phyloP scores from a whole-genome alignment of 2,113 vertebrate genomes.

The Oceanodroma tethys region DNA sequence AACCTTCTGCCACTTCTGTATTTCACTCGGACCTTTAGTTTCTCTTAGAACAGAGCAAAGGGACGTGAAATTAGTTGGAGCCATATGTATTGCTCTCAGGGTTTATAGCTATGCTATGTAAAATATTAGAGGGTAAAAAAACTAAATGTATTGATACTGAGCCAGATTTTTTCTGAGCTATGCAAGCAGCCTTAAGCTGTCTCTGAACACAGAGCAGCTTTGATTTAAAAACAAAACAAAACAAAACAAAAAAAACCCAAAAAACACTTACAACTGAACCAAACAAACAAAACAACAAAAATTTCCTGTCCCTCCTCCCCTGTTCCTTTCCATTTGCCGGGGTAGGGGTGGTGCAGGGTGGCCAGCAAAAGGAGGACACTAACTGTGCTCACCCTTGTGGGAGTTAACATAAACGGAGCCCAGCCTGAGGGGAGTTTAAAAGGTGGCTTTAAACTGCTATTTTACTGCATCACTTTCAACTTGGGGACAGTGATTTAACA shows the following conservation, averaged over 20 bases:
- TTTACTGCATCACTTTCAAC: not conserved
- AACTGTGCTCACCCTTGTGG: no score
- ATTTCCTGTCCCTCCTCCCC: not conserved
- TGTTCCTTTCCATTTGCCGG: not conserved
- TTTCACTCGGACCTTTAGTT: not conserved
- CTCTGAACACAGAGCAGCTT: not conserved
- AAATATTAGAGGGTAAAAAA: not conserved
- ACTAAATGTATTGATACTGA: not conserved
- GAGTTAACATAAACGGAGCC: not conserved
- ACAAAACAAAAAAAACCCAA: not conserved
- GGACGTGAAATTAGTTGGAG: not conserved
- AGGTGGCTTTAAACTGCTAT: not conserved
- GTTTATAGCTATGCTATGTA: not conserved
- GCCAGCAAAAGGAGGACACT: not conserved
- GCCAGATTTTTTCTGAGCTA: not conserved
- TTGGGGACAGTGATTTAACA: not conserved
- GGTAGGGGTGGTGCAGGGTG: not conserved
- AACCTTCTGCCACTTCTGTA: not conserved
- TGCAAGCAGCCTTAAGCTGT: not conserved
- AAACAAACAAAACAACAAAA: not conserved
- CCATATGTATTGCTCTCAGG: not conserved
- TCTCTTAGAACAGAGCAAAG: not conserved
- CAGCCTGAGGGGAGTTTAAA: not conserved
- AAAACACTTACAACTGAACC: not conserved
- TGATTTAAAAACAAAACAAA: not conserved